phyloP scores from a whole-genome alignment of 2,797 vertebrate species.

The Ammospiza maritima region DNA sequence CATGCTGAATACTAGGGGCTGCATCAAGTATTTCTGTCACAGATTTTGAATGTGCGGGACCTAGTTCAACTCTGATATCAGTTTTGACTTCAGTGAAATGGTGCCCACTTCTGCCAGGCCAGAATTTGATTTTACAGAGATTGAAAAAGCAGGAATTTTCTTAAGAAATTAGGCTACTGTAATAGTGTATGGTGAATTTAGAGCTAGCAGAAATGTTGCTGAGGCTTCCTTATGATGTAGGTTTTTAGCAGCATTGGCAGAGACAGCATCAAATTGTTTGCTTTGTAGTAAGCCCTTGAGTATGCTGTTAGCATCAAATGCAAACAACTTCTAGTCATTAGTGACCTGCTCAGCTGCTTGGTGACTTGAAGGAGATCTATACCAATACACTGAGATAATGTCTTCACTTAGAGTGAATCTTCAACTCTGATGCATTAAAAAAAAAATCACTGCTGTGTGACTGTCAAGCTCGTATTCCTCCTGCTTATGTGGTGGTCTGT shows the following conservation, averaged over 20 bases:
- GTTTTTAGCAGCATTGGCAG: background rate
- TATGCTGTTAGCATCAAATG: background rate
- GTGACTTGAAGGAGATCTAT: conserved; percentile 25
- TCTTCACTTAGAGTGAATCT: background rate
- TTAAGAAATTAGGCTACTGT: background rate
- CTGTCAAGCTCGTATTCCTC: background rate
- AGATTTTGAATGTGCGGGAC: background rate
- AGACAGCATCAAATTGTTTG: background rate
- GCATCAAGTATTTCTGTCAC: background rate
- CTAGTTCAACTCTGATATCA: background rate
- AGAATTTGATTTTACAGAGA: background rate
- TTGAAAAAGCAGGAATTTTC: background rate
- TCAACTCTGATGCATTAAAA: background rate
- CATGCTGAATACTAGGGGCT: background rate
- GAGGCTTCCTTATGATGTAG: background rate
- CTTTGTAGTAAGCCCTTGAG: background rate
- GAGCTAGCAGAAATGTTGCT: background rate
- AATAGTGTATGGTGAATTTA: background rate
- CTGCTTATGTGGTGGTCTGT: background rate
- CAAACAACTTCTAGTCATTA: conserved; percentile 42
- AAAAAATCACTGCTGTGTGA: background rate
- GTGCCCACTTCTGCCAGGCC: background rate
- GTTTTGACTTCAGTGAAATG: background rate
- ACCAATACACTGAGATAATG: background rate
- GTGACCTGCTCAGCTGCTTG: background rate